Base-by-base conservation (phyloP, 2,888 invertebrate species). In the Drosophila atroscutellata region DNA sequence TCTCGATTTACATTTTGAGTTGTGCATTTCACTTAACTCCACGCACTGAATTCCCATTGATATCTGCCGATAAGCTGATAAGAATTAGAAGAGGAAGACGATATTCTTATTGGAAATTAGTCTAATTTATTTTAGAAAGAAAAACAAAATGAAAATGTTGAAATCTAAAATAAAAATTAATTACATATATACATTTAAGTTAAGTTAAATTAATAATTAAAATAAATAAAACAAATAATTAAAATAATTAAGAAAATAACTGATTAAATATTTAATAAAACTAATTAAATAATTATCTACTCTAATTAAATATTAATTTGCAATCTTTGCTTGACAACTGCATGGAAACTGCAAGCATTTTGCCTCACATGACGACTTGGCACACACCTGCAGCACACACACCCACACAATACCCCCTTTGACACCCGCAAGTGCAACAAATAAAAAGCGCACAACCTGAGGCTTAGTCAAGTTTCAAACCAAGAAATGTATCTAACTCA, bases 401-500 rank as follows among this genome's bases (percentile, higher is more conserved):
- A 64, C 62, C 58, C 39, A 47, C 32, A 37, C 28, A 1, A 55
- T 51, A 39, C 20, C n/a, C 13, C 55, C 30, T 60, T 69, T 58
- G 51, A 63, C 66, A 67, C 42, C 63, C 52, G 50, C 36, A 30
- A 54, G 55, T 59, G 15, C 13, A 28, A 15, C 26, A 55, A 59
- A 28, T 28, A 26, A 37, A 59, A 20, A n/a, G n/a, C 8, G 4
- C 13, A 15, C 20, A 26, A 26, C 2, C 9, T 13, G 2, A 26
- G n/a, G 24, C 0, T 60, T 81, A 85, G 75, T 20, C 59, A 37
- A 59, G 89, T 75, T 72, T 32, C 77, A 3, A 84, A 87, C 87
- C 84, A n/a, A 1, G 0, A 8, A 42, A 55, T 49, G 49, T 67
- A 89, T 81, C 87, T 81, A 55, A 65, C 87, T 87, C 85, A 87